Conservation (phyloP, 2,888 invertebrate species). For the Lasioglossum calceatum region DNA sequence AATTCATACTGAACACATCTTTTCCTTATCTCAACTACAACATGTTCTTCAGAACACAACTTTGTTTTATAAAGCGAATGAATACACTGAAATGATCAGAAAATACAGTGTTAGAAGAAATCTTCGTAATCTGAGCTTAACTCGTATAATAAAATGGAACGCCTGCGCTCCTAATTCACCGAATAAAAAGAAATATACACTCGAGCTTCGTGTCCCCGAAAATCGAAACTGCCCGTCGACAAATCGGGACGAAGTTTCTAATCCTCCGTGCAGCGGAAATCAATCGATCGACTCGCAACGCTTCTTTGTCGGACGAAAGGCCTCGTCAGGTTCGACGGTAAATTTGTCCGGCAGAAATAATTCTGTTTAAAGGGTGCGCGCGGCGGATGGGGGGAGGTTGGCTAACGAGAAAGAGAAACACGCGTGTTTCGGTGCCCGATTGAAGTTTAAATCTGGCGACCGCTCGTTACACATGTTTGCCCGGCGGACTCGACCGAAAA, state of each 20-base stretch:
- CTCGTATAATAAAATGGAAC: too few relatives aligned
- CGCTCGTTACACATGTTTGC: slow-evolving; percentile 49
- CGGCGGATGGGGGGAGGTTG: background rate
- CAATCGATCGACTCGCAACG: background rate
- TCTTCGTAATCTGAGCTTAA: too few relatives aligned
- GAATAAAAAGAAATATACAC: background rate
- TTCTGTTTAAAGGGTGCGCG: slow-evolving; percentile 27
- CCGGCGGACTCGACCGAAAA: slow-evolving; percentile 15
- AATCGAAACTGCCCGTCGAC: background rate
- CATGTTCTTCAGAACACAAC: too few relatives aligned
- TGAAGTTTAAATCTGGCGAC: slow-evolving; percentile 33
- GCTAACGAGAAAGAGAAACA: slow-evolving; percentile 37
- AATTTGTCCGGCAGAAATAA: slow-evolving; percentile 19
- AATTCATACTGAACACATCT: too few relatives aligned
- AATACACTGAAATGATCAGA: too few relatives aligned
- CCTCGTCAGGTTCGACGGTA: background rate
- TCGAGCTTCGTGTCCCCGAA: background rate
- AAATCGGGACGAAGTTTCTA: background rate
- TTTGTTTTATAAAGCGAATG: too few relatives aligned
- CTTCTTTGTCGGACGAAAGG: background rate
- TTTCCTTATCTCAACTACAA: too few relatives aligned
- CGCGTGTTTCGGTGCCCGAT: background rate
- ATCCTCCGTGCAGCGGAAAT: background rate
- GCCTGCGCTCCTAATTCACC: background rate
- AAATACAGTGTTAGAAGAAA: too few relatives aligned